phyloP scores from a whole-genome alignment of 1,140 invertebrate species.

The Drosophila leontia region DNA sequence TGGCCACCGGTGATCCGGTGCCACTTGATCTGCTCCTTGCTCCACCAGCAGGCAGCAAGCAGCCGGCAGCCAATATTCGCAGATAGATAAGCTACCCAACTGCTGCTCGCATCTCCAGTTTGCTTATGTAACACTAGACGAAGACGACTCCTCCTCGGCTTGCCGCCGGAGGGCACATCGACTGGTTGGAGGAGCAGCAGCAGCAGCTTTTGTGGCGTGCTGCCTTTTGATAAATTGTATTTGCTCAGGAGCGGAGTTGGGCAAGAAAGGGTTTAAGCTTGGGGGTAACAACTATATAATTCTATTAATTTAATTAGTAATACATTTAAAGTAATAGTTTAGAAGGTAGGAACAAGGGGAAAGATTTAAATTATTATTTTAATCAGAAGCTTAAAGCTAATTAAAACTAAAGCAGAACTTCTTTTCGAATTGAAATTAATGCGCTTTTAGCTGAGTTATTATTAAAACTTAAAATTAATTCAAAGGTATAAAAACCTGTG shows the following conservation, averaged over 20 bases:
- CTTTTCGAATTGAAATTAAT: too few relatives aligned
- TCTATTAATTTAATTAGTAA: background rate
- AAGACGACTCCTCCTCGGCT: constrained; percentile 51
- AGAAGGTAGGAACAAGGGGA: too few relatives aligned
- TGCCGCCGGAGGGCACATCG: constrained; percentile 39
- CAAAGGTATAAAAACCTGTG: too few relatives aligned
- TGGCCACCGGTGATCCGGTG: constrained; percentile 59
- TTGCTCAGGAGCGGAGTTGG: constrained; percentile 51
- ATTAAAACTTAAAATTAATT: too few relatives aligned
- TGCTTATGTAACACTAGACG: constrained; percentile 78
- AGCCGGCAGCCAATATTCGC: constrained; percentile 32
- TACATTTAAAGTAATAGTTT: background rate
- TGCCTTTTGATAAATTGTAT: constrained; percentile 73
- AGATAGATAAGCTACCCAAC: constrained; percentile 47
- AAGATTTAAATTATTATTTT: background rate
- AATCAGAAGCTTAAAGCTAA: too few relatives aligned
- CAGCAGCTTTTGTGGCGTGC: constrained; percentile 45
- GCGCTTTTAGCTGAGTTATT: too few relatives aligned
- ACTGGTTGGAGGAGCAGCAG: constrained; percentile 36
- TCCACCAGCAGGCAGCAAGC: constrained; percentile 30
- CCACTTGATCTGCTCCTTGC: constrained; percentile 68
- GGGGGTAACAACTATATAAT: background rate
- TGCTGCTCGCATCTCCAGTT: constrained; percentile 56
- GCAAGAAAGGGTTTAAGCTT: background rate
- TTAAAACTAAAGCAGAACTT: too few relatives aligned